Conservation (phyloP, 1,140 invertebrate species). For the Leguminivora glycinivorella region DNA sequence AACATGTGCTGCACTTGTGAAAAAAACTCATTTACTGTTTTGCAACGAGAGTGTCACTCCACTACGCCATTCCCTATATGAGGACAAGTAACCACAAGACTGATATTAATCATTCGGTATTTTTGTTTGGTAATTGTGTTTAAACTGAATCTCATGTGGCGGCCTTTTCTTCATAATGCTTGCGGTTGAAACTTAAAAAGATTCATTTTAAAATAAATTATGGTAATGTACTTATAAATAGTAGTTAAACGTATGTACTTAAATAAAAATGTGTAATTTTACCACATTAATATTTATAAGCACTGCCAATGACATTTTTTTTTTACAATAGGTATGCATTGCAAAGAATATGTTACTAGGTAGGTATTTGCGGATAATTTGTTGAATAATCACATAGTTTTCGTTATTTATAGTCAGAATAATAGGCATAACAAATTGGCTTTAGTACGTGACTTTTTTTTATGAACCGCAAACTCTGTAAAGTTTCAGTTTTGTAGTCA, state of each 20-base stretch:
- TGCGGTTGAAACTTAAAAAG: background rate
- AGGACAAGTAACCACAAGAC: background rate
- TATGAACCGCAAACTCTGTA: no score
- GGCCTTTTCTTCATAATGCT: background rate
- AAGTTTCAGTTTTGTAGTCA: no score
- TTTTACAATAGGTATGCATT: background rate
- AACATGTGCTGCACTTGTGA: conserved; percentile 53
- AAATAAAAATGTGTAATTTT: background rate
- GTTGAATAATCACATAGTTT: no score
- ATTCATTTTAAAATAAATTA: background rate
- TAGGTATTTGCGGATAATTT: background rate
- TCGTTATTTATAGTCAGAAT: no score
- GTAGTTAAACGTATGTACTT: background rate
- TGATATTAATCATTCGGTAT: conserved; percentile 5
- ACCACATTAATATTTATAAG: background rate
- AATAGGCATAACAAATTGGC: no score
- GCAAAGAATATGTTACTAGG: background rate
- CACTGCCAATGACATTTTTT: background rate
- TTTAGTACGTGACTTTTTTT: no score
- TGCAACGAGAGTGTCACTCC: conserved; percentile 38
- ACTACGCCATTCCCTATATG: conserved; percentile 7
- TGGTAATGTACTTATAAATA: background rate
- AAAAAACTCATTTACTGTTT: conserved; percentile 53
- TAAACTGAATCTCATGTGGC: background rate
- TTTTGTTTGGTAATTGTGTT: conserved; percentile 24